Conservation (phyloP, 2,888 invertebrate genomes). For the Artemia sinica region DNA sequence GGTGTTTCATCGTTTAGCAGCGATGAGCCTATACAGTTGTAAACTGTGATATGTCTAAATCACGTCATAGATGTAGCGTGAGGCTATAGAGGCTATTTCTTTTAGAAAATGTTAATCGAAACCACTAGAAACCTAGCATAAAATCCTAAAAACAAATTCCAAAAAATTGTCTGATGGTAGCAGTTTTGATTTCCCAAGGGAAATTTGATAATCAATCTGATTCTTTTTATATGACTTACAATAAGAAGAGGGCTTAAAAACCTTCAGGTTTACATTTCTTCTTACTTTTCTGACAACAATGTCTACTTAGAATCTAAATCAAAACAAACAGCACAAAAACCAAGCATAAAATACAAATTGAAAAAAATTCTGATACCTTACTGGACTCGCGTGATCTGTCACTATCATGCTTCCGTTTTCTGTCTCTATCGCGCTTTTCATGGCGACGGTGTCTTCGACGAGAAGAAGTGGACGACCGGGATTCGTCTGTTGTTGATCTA, state of each 20-base stretch:
- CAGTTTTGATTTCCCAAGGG: neutral
- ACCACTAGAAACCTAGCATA: no score
- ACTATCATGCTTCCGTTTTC: neutral
- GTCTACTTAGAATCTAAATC: neutral
- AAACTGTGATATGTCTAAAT: no score
- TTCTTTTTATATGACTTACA: neutral
- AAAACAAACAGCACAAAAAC: neutral
- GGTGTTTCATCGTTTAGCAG: no score
- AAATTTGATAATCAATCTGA: neutral
- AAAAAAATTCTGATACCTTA: neutral
- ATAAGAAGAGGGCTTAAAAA: no score
- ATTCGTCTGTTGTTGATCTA: slow-evolving; percentile 2
- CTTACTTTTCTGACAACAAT: neutral
- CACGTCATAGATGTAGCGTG: no score
- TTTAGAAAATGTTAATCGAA: no score
- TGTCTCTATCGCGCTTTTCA: neutral
- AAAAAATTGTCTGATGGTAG: no score
- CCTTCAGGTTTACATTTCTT: neutral
- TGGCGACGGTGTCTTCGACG: neutral
- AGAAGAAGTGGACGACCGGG: slow-evolving; percentile 8
- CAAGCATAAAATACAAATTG: no score
- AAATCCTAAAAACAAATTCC: no score
- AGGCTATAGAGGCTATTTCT: no score
- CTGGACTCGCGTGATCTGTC: slow-evolving; percentile 13
- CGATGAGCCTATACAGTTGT: no score